Evolutionary conservation across 2,113 vertebrate species (phyloP).

Genomic region (Falcunculus frontatus): DNA sequence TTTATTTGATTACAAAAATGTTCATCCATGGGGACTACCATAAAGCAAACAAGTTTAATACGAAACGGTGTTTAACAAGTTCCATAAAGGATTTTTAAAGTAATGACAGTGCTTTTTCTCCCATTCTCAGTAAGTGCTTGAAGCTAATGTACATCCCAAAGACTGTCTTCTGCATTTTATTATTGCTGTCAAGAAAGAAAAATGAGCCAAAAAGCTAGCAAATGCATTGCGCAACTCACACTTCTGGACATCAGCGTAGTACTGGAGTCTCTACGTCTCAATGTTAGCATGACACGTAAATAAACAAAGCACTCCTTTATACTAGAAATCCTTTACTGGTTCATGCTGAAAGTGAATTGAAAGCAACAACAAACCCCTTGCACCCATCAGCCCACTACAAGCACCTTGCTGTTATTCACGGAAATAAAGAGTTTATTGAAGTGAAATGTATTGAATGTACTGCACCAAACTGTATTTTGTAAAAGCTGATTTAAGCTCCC

Average conservation of each 20-base stretch:
- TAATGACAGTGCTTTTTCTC: not conserved
- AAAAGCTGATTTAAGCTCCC: not conserved
- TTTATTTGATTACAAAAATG: not conserved
- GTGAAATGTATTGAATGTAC: not conserved
- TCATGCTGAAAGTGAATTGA: not conserved
- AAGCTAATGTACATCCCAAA: not conserved
- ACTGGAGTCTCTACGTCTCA: not conserved
- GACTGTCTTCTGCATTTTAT: not conserved
- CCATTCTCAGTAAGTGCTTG: not conserved
- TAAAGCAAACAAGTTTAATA: not conserved
- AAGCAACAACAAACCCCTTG: not conserved
- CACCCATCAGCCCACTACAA: not conserved
- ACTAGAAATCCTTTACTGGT: not conserved
- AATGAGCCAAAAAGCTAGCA: not conserved
- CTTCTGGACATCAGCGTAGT: rapidly evolving
- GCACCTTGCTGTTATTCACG: not conserved
- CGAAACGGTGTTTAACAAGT: not conserved
- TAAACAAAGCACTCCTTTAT: not conserved
- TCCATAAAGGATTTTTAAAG: not conserved
- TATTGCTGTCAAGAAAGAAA: not conserved
- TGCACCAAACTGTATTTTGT: not conserved
- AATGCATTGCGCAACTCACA: not conserved
- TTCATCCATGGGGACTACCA: not conserved
- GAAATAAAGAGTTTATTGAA: not conserved
- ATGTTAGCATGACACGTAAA: not conserved